These are phyloP conservation scores for Agapornis canus DNA, from an alignment of 2,797 vertebrate genomes.

Conservation along the genomic window DNA sequence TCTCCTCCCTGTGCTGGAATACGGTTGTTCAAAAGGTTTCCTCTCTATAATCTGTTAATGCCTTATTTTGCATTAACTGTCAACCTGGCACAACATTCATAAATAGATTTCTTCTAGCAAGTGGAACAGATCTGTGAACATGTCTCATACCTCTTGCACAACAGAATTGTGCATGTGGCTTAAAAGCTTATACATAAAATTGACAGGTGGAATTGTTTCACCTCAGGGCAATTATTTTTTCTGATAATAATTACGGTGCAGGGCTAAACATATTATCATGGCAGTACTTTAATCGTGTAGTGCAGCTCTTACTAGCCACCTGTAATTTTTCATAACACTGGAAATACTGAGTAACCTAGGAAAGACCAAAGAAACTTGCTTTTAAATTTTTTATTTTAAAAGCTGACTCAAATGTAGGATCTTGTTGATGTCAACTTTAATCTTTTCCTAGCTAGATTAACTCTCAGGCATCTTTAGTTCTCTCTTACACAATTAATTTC, in stretches of 20 bases:
- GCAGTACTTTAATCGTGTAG: not conserved
- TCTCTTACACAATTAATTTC: slow-evolving; percentile 14
- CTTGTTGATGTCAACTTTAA: not conserved
- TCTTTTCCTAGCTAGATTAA: slow-evolving; percentile 24
- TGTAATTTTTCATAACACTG: not conserved
- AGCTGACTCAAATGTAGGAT: not conserved
- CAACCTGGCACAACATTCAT: not conserved
- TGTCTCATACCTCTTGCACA: not conserved
- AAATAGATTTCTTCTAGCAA: not conserved
- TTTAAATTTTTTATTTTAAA: not conserved
- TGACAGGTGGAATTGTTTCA: not conserved
- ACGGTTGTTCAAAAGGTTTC: not conserved
- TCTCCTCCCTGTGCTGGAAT: not conserved
- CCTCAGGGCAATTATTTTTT: not conserved
- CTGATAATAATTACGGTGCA: not conserved
- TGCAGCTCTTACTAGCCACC: not conserved
- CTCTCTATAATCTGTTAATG: not conserved
- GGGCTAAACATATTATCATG: not conserved
- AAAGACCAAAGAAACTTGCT: not conserved
- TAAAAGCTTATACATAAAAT: not conserved
- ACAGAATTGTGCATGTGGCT: not conserved
- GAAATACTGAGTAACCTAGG: not conserved
- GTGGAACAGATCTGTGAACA: not conserved
- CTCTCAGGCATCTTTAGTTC: slow-evolving; percentile 27
- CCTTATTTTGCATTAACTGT: not conserved